phyloP scores from a whole-genome alignment of 2,797 vertebrate genomes.

The Hybognathus amarus region DNA sequence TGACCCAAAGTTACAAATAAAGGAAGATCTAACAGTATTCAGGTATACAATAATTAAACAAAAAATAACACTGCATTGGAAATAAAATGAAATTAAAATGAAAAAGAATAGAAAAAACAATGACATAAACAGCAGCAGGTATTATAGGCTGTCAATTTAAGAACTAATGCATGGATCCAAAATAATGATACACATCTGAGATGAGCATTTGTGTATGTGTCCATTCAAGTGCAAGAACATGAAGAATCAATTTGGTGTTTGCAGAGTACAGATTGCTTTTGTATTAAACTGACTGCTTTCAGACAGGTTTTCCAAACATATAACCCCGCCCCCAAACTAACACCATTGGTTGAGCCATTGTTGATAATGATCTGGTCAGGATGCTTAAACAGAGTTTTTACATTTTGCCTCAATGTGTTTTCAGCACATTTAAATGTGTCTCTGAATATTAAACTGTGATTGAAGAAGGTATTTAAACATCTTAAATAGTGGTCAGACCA shows the following conservation, averaged over 20 bases:
- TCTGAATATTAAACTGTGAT: not conserved
- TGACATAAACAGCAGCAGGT: no score
- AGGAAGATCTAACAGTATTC: no score
- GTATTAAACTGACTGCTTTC: not conserved
- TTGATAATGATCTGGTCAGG: not conserved
- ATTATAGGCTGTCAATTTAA: no score
- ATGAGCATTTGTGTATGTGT: not conserved
- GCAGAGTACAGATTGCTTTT: not conserved
- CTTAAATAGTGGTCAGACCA: constrained; percentile 50
- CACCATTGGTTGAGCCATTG: not conserved
- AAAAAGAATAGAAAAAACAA: no score
- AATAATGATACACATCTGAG: no score
- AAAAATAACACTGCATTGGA: no score
- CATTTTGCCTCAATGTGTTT: not conserved
- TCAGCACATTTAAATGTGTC: not conserved
- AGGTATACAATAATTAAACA: no score
- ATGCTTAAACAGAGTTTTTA: constrained; percentile 2
- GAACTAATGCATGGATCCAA: no score
- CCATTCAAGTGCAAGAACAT: no score
- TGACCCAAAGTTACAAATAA: no score
- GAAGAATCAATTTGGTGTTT: no score
- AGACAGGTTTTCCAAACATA: not conserved
- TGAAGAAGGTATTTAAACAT: not conserved
- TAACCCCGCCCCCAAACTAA: not conserved
- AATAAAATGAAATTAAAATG: no score